phyloP scores from a whole-genome alignment of 2,797 vertebrate species.

The Micromesistius poutassou region DNA sequence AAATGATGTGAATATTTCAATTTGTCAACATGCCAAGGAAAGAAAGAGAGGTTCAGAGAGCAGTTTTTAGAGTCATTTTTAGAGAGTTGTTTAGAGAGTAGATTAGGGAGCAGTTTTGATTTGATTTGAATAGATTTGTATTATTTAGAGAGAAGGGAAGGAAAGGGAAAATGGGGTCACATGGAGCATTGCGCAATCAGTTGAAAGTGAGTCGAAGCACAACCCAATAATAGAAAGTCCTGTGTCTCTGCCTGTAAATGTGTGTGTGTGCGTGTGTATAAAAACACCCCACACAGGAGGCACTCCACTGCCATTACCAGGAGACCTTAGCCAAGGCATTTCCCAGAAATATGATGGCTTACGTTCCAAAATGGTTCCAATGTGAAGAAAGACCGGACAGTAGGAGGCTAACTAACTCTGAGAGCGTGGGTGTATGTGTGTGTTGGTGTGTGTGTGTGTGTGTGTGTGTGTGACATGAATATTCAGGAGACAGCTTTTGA shows the following conservation, averaged over 20 bases:
- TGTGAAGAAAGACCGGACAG: slow-evolving; percentile 65
- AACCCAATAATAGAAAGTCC: slow-evolving; percentile 3
- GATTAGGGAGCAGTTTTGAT: neutral
- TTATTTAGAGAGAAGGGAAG: no score
- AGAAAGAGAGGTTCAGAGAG: neutral
- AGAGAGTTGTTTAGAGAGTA: neutral
- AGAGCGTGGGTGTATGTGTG: slow-evolving; percentile 12
- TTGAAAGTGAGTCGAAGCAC: neutral
- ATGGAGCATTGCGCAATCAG: neutral
- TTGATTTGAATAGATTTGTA: no score
- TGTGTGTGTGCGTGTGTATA: slow-evolving; percentile 23
- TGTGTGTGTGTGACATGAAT: slow-evolving; percentile 36
- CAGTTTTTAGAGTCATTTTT: no score
- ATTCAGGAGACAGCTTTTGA: slow-evolving; percentile 45
- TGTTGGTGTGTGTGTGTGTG: slow-evolving; percentile 11
- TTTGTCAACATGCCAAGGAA: neutral
- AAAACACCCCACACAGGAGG: slow-evolving; percentile 45
- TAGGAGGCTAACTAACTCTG: slow-evolving; percentile 22
- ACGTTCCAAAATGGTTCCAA: slow-evolving; percentile 67
- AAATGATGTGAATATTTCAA: no score
- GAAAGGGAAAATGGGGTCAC: neutral
- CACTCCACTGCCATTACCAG: slow-evolving; percentile 58
- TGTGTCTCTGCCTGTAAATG: slow-evolving; percentile 13
- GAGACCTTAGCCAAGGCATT: slow-evolving; percentile 65
- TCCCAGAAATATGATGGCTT: slow-evolving; percentile 60